Evolutionary conservation across 2,888 invertebrate genomes (phyloP), one percentile per base, ranked within the genome.

Genomic region (Drosophila dives): DNA sequence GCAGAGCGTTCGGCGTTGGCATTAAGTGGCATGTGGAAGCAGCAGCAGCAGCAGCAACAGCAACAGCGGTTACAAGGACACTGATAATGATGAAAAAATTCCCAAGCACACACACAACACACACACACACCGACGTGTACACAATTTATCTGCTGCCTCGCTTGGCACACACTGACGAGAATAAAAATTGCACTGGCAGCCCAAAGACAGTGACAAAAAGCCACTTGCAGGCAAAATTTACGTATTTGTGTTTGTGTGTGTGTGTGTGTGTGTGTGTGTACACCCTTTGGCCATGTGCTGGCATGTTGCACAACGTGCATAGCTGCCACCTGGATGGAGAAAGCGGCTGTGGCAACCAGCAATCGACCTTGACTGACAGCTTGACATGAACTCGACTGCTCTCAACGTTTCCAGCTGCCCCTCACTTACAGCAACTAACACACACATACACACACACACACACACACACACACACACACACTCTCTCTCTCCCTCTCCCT

Each of bases 311-410:
- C 80, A 76, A 64, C 75, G 69, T 72, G 60, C 67, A 80, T 56
- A 58, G 81, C 70, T 76, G 67, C 64, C 67, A 80, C 78, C 75
- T 64, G 64, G 60, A 51, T 55, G 15, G 59, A 11, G 49, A 55
- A 54, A 49, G 51, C 38, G 45, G 49, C 36, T 56, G 54, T 54
- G 55, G 68, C 69, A 64, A 59, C 65, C 72, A 72, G 72, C 72
- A 83, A 88, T 81, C 86, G 86, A 89, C 86, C 86, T 87, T 87
- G 86, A 87, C 86, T 87, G 86, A 83, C 89, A 87, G 89, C 89
- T 87, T 87, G 86, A 87, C 86, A 83, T 83, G 85, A 87, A 87
- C 86, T 87, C 89, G 76, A 69, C 88, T 84, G 89, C 76, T 72
- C 82, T 82, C 75, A 72, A 72, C 80, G 49, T 55, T 55, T 65